Conservation (phyloP, 2,888 invertebrate species). For the Resseliella maxima region DNA sequence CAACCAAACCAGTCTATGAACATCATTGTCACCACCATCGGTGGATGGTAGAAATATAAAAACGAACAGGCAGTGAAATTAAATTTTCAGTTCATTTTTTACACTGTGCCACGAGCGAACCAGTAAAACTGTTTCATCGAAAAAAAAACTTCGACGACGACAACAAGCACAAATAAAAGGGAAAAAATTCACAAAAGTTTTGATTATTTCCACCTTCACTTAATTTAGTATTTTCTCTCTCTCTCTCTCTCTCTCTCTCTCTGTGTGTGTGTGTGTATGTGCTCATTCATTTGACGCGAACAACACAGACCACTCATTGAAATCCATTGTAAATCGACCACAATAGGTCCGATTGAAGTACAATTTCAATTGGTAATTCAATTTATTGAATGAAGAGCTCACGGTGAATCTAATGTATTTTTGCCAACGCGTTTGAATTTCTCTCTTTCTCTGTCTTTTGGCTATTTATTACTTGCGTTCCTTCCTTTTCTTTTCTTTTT, state of each 20-base stretch:
- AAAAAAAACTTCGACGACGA: too few relatives aligned
- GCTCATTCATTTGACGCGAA: neutral
- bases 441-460: neutral
- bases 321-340: constrained; percentile 41
- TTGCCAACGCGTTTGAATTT: neutral
- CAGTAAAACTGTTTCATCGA: too few relatives aligned
- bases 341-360: constrained; percentile 11
- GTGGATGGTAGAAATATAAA: neutral
- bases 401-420: neutral
- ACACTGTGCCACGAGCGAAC: neutral
- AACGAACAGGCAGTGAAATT: neutral
- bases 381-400: constrained; percentile 36
- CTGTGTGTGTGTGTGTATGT: too few relatives aligned
- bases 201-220: constrained; percentile 15
- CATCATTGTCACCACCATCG: neutral
- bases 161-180: neutral
- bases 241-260: too few relatives aligned
- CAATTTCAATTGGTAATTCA: constrained; percentile 19
- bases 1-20: neutral
- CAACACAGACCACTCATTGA: neutral
- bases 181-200: constrained; percentile 13
- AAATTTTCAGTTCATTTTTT: constrained; percentile 14
- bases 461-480: too few relatives aligned
- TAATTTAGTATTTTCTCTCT: constrained; percentile 22
- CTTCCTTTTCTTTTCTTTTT: too few relatives aligned